Conservation (phyloP, 2,797 vertebrate genomes). For the Acomys russatus region DNA sequence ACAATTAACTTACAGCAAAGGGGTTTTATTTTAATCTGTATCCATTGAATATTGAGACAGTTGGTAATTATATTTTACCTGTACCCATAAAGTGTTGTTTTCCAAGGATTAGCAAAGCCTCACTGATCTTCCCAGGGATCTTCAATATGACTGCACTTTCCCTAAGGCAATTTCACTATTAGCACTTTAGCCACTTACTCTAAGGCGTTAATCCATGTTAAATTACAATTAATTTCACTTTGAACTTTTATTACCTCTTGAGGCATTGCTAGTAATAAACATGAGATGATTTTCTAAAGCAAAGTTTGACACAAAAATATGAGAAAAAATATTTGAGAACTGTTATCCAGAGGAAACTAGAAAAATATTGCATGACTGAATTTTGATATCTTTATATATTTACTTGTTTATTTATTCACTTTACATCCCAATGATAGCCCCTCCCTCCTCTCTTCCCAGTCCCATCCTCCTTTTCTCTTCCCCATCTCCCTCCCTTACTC, state of each 20-base stretch:
- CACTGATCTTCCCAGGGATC: neutral
- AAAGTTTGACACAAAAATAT: neutral
- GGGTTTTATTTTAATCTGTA: neutral
- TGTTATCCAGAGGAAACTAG: neutral
- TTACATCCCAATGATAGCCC: too few relatives aligned
- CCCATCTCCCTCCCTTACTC: too few relatives aligned
- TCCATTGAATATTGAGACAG: neutral
- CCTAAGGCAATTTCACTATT: neutral
- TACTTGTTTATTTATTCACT: too few relatives aligned
- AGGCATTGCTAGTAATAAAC: constrained; percentile 34
- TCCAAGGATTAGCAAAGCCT: neutral
- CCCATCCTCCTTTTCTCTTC: too few relatives aligned
- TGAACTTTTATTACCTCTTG: constrained; percentile 14
- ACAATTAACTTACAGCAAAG: neutral
- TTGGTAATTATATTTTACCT: neutral
- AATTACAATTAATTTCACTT: constrained; percentile 55
- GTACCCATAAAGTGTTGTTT: neutral
- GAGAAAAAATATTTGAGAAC: neutral
- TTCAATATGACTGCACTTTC: neutral
- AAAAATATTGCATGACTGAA: neutral
- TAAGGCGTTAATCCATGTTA: constrained; percentile 59
- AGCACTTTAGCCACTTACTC: constrained; percentile 7
- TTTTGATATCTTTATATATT: too few relatives aligned
- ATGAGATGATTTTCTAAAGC: neutral
- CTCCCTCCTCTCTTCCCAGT: too few relatives aligned